A percentile compares a stretch with the other conserved stretches of the same genome.
These are phyloP conservation scores for Ramphastos sulfuratus DNA, from an alignment of 2,113 vertebrate species.

Conservation along the genomic window DNA sequence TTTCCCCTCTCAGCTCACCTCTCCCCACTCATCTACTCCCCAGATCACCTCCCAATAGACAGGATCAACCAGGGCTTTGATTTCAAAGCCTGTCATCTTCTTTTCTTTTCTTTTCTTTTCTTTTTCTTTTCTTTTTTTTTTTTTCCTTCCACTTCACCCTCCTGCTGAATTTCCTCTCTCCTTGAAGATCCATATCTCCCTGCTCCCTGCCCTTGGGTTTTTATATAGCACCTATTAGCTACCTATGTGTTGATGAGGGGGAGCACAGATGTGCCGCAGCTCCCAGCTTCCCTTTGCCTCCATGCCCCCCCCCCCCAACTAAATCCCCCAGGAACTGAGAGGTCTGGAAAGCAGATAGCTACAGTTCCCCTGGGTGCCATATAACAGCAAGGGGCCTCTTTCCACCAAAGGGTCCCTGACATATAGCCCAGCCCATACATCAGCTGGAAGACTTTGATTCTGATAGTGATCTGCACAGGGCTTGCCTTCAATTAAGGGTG, in stretches of 20 bases:
- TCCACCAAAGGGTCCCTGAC: conserved; percentile 26
- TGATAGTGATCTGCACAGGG: conserved; percentile 19
- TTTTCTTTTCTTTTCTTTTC: too few relatives aligned
- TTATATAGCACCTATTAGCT: not conserved
- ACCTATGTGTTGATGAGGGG: not conserved
- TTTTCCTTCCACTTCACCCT: not conserved
- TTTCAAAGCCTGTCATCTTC: not conserved
- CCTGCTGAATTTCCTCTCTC: not conserved
- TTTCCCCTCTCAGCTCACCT: not conserved
- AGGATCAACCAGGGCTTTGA: not conserved
- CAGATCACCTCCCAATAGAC: rapidly evolving
- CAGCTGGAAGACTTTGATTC: conserved; percentile 65
- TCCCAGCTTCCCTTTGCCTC: not conserved
- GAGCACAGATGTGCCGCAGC: not conserved
- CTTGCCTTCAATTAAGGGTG: not conserved
- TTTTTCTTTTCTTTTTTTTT: rapidly evolving
- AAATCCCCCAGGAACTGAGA: not conserved
- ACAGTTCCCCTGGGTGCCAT: not conserved
- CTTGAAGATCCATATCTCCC: conserved; percentile 60
- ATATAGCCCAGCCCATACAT: not conserved
- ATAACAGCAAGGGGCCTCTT: conserved; percentile 41
- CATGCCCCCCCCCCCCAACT: not conserved
- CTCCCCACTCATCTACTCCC: not conserved
- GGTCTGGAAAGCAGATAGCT: not conserved
- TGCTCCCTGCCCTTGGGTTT: not conserved